Conservation (phyloP, 1,140 invertebrate species). For the Calephelis virginiensis region DNA sequence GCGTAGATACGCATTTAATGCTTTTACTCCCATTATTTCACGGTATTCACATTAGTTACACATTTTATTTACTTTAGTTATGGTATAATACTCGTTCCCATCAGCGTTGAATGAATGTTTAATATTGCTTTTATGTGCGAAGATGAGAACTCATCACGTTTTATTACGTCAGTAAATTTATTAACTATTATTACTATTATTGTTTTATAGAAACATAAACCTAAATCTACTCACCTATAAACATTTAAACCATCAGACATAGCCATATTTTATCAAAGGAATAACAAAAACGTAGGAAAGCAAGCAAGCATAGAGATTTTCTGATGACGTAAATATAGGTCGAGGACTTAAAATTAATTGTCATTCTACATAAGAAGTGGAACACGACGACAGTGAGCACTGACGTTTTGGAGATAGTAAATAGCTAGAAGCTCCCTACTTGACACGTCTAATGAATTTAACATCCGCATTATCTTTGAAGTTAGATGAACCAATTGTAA, state of each 20-base stretch:
- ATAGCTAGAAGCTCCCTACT: too few relatives aligned
- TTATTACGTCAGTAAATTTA: constrained; percentile 15
- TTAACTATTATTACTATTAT: background rate
- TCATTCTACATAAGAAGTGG: too few relatives aligned
- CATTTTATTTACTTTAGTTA: constrained; percentile 41
- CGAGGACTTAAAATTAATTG: too few relatives aligned
- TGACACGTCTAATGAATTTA: too few relatives aligned
- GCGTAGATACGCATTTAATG: constrained; percentile 32
- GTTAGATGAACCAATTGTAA: too few relatives aligned
- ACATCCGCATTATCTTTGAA: too few relatives aligned
- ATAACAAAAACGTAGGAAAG: constrained; percentile 39
- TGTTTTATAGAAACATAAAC: too few relatives aligned
- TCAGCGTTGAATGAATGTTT: constrained; percentile 5
- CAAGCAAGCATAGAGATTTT: too few relatives aligned
- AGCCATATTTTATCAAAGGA: constrained; percentile 50
- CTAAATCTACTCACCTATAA: background rate
- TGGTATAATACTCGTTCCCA: constrained; percentile 18
- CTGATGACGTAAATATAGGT: too few relatives aligned
- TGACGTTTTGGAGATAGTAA: too few relatives aligned
- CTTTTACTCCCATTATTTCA: constrained; percentile 52
- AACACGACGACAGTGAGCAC: too few relatives aligned
- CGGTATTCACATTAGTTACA: constrained; percentile 43
- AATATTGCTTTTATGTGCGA: background rate
- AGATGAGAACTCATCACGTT: constrained; percentile 12
- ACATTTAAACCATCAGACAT: constrained; percentile 27